Percentiles rank a stretch among this genome's conserved stretches.
Conservation (phyloP, 2,888 invertebrate genomes). For the Cyclophora punctaria region DNA sequence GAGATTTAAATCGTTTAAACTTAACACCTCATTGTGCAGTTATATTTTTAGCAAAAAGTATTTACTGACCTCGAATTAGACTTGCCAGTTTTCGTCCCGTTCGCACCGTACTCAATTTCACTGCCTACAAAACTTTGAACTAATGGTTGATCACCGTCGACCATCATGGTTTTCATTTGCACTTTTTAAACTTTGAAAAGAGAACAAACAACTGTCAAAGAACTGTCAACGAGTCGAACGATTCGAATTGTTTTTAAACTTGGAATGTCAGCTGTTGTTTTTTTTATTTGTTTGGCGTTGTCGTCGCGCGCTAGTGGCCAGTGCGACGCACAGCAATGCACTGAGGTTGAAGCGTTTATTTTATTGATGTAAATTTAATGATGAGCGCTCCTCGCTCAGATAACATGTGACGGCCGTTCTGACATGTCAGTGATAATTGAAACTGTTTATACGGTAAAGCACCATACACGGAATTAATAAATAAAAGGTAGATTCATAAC, state of each 20-base stretch:
- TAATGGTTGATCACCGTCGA: constrained; percentile 65
- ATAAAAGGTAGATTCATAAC: too few species aligned
- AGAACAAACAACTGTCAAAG: constrained; percentile 6
- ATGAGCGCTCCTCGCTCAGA: constrained; percentile 48
- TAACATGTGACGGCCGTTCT: constrained; percentile 53
- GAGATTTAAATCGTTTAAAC: constrained; percentile 1
- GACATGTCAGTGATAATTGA: constrained; percentile 62
- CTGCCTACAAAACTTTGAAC: constrained; percentile 61
- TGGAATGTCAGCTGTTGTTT: constrained; percentile 5
- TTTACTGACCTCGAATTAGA: constrained; percentile 61
- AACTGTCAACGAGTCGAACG: constrained; percentile 15
- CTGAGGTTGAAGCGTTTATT: constrained; percentile 46
- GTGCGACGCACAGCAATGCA: constrained; percentile 41
- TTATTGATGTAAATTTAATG: constrained; percentile 62
- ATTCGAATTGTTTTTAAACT: too few species aligned
- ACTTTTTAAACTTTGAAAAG: constrained; percentile 13
- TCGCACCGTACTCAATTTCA: constrained; percentile 60
- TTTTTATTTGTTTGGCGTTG: constrained; percentile 9
- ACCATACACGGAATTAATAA: too few species aligned
- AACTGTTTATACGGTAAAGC: constrained; percentile 29
- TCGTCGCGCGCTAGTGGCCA: constrained; percentile 21
- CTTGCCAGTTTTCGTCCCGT: constrained; percentile 57
- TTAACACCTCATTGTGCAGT: too few species aligned
- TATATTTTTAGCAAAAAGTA: constrained; percentile 17
- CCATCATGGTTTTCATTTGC: constrained; percentile 42